Evolutionary conservation across 2,888 invertebrate genomes (phyloP).

Genomic region (Magallana nippona): DNA sequence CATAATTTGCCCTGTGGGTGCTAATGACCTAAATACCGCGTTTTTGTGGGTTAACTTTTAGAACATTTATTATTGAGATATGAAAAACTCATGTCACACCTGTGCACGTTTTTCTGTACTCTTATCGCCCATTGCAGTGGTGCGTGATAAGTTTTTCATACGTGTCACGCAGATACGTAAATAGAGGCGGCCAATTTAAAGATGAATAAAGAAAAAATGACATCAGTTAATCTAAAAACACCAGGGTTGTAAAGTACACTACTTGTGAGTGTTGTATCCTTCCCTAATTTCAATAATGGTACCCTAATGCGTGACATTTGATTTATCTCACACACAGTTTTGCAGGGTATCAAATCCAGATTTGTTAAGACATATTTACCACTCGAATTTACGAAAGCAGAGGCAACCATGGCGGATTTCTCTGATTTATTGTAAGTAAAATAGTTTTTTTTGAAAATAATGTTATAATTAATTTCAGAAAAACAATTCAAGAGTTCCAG

Average conservation of each 20-base stretch:
- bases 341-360: neutral
- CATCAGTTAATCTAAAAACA: slow-evolving; percentile 7
- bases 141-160: neutral
- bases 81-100: slow-evolving; percentile 26
- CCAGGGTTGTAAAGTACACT: slow-evolving; percentile 12
- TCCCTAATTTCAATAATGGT: neutral
- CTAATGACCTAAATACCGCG: slow-evolving; percentile 18
- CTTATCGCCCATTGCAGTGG: neutral
- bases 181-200: neutral
- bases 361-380: neutral
- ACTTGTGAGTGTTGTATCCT: neutral
- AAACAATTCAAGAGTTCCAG: slow-evolving; percentile 22
- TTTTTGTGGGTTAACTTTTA: slow-evolving; percentile 20
- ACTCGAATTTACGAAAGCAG: neutral
- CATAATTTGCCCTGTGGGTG: no score
- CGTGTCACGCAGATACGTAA: slow-evolving; percentile 18
- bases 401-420: neutral
- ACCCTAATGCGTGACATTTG: slow-evolving; percentile 2
- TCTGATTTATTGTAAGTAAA: slow-evolving; percentile 16
- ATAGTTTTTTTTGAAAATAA: neutral
- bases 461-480: slow-evolving; percentile 16
- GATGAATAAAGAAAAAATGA: slow-evolving; percentile 1
- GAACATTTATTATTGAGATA: slow-evolving; percentile 26
- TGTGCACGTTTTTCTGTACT: neutral
- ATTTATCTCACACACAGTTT: neutral